Percentiles rank a stretch among this genome's conserved stretches.
Evolutionary conservation across 35 echinoderm and acorn worm genomes (phyloP).

Genomic region (Chiridota heheva): DNA sequence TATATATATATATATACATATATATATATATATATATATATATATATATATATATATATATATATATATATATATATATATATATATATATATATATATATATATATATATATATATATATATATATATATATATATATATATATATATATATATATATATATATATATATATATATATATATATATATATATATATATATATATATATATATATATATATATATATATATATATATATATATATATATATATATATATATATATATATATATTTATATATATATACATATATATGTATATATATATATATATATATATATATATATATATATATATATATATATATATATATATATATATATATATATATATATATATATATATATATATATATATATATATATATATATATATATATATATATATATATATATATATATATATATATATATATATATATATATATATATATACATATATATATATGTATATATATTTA

Average conservation of each 20-base stretch:
- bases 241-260: not conserved
- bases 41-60: too few species aligned
- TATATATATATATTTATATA: not conserved
- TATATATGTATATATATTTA: not conserved
- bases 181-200: too few species aligned
- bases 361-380: slow-evolving; percentile 29
- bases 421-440: slow-evolving; percentile 15
- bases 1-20: too few species aligned
- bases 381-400: slow-evolving; percentile 26
- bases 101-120: too few species aligned
- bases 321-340: slow-evolving; percentile 29
- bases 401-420: slow-evolving; percentile 18
- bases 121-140: too few species aligned
- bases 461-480: slow-evolving; percentile 18
- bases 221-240: too few species aligned
- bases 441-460: slow-evolving; percentile 15
- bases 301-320: slow-evolving; percentile 29
- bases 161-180: too few species aligned
- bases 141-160: too few species aligned
- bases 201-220: too few species aligned
- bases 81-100: too few species aligned
- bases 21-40: too few species aligned
- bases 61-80: too few species aligned
- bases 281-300: slow-evolving; percentile 11
- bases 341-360: slow-evolving; percentile 29